phyloP scores from a whole-genome alignment of 2,797 vertebrate species.

The Parambassis ranga region DNA sequence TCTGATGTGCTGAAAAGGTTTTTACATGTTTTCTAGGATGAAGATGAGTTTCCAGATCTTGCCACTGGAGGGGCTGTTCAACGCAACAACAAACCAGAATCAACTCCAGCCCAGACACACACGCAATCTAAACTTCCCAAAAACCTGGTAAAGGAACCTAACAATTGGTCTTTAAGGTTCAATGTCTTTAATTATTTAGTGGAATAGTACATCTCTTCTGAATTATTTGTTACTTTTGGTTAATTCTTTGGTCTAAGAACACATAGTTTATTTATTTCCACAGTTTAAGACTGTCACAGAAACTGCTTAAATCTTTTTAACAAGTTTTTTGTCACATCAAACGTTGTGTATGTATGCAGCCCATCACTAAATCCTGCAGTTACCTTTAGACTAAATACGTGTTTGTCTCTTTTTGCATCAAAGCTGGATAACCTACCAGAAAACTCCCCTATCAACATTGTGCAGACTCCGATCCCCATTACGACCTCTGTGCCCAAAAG shows the following conservation, averaged over 20 bases:
- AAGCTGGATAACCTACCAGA: conserved; percentile 95
- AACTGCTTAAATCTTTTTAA: too few species aligned
- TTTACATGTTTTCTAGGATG: conserved; percentile 81
- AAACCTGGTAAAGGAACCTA: conserved; percentile 86
- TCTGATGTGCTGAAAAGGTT: neutral
- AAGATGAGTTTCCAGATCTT: conserved; percentile 93
- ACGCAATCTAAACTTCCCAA: conserved; percentile 88
- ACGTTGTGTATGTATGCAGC: neutral
- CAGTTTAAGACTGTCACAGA: too few species aligned
- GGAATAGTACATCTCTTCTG: too few species aligned
- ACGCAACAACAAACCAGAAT: conserved; percentile 81
- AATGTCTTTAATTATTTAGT: too few species aligned
- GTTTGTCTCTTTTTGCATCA: conserved; percentile 2
- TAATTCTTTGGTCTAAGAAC: too few species aligned
- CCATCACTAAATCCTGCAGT: neutral
- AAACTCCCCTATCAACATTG: conserved; percentile 97
- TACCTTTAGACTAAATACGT: neutral
- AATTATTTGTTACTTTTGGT: too few species aligned
- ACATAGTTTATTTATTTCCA: too few species aligned
- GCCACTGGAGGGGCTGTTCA: conserved; percentile 79
- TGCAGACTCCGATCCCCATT: conserved; percentile 98
- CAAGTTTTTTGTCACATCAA: too few species aligned
- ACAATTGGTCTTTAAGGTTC: too few species aligned
- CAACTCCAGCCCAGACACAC: conserved; percentile 50
- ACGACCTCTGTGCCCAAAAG: conserved; percentile 97